Percentiles rank a stretch among this genome's conserved stretches.
Conservation (phyloP, 2,113 vertebrate genomes). For the Pavo muticus region DNA sequence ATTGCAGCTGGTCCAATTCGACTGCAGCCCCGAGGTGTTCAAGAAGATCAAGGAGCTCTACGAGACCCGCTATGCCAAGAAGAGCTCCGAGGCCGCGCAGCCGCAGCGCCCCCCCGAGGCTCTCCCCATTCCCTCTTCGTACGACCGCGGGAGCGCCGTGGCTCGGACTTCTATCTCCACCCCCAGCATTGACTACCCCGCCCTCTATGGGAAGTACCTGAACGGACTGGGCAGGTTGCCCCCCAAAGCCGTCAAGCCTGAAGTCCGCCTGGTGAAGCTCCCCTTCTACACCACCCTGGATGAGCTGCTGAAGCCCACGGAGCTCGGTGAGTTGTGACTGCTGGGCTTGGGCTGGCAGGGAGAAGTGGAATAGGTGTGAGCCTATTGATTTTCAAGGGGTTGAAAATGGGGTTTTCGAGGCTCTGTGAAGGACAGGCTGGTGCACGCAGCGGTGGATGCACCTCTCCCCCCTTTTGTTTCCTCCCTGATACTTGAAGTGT, state of each 20-base stretch:
- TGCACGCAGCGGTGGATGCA: fast-evolving
- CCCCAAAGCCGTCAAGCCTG: conserved; percentile 83
- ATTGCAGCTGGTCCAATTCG: conserved; percentile 93
- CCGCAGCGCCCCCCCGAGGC: conserved; percentile 82
- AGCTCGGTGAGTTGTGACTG: conserved; percentile 84
- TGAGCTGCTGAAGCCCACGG: conserved; percentile 92
- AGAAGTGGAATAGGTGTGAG: background rate
- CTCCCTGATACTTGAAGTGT: background rate
- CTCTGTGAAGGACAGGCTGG: background rate
- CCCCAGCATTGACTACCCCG: conserved; percentile 78
- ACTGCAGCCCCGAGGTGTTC: conserved; percentile 96
- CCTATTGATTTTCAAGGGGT: background rate
- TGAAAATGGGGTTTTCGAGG: background rate
- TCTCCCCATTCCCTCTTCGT: conserved; percentile 81
- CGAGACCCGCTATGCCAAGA: conserved; percentile 93
- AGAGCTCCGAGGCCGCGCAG: conserved; percentile 68
- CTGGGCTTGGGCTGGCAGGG: too few relatives aligned
- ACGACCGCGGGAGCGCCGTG: conserved; percentile 71
- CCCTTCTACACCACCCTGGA: conserved; percentile 97
- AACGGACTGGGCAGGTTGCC: conserved; percentile 91
- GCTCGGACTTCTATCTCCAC: conserved; percentile 75
- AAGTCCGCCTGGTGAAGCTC: conserved; percentile 90
- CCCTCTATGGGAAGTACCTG: conserved; percentile 92
- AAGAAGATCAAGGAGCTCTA: conserved; percentile 98
- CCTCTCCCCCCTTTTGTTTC: fast-evolving